phyloP scores from a whole-genome alignment of 2,113 vertebrate genomes.

The Peromyscus maniculatus region DNA sequence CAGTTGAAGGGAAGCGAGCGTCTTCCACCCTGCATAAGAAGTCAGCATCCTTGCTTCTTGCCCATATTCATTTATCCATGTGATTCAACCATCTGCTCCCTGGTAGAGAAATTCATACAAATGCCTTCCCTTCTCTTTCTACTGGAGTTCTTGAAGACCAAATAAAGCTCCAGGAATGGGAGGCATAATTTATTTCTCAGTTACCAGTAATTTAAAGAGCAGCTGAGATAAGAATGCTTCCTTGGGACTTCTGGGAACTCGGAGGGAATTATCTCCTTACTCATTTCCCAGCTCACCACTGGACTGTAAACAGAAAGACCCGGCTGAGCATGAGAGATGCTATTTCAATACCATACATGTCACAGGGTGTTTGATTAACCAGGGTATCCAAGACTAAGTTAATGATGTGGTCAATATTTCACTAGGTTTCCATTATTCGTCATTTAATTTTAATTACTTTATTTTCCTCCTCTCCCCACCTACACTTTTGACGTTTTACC shows the following conservation, averaged over 20 bases:
- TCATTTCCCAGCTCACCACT: neutral
- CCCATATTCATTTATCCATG: neutral
- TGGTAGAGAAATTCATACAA: neutral
- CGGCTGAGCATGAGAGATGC: constrained; percentile 55
- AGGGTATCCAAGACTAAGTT: constrained; percentile 54
- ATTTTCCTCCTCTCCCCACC: constrained; percentile 30
- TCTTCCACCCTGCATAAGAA: neutral
- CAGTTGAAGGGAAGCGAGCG: neutral
- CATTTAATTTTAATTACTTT: constrained; percentile 64
- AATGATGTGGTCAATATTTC: constrained; percentile 80
- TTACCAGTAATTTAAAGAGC: neutral
- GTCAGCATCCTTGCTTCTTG: constrained; percentile 1
- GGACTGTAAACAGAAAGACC: constrained; percentile 32
- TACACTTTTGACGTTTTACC: constrained; percentile 40
- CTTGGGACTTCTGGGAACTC: constrained; percentile 50
- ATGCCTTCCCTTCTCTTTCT: constrained; percentile 8
- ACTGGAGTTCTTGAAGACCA: neutral
- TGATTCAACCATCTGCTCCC: neutral
- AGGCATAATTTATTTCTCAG: constrained; percentile 34
- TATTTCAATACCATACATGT: constrained; percentile 35
- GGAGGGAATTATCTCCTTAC: neutral
- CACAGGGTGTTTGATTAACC: constrained; percentile 77
- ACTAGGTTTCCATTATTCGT: constrained; percentile 68
- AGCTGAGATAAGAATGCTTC: constrained; percentile 23
- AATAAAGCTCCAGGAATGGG: constrained; percentile 28